These are phyloP conservation scores for Penaeus japonicus DNA, from an alignment of 1,140 invertebrate species.

Conservation along the genomic window DNA sequence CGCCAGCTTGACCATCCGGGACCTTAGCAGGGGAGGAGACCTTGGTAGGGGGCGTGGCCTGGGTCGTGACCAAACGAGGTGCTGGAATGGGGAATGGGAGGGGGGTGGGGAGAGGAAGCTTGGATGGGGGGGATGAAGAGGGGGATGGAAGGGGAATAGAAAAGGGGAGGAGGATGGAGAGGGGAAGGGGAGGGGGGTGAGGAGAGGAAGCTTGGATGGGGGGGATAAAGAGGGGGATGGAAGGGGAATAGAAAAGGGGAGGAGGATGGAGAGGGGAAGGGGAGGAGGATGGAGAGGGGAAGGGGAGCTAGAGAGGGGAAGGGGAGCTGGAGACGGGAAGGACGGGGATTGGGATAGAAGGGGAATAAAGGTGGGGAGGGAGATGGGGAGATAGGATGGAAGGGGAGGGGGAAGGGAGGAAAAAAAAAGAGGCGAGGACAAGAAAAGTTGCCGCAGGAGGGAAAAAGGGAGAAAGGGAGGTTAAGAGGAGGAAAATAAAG, in stretches of 20 bases:
- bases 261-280: background rate
- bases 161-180: background rate
- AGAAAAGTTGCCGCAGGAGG: no score
- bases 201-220: background rate
- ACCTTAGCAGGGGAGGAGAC: no score
- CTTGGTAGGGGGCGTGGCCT: no score
- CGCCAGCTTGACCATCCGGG: no score
- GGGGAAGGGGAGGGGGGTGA: background rate
- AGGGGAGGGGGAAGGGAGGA: background rate
- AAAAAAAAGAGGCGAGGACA: no score
- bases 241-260: background rate
- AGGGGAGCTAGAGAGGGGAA: background rate
- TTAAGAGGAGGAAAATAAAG: no score
- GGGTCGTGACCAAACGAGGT: no score
- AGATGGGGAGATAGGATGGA: background rate
- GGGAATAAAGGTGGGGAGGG: background rate
- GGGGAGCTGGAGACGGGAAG: background rate
- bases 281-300: background rate
- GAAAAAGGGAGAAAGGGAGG: no score
- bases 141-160: background rate
- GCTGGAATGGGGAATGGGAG: no score
- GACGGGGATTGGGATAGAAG: background rate
- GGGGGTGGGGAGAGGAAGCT: background rate
- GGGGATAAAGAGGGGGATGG: background rate
- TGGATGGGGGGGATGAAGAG: background rate